Conservation (phyloP, 2,888 invertebrate species). For the Portevinia maculata region DNA sequence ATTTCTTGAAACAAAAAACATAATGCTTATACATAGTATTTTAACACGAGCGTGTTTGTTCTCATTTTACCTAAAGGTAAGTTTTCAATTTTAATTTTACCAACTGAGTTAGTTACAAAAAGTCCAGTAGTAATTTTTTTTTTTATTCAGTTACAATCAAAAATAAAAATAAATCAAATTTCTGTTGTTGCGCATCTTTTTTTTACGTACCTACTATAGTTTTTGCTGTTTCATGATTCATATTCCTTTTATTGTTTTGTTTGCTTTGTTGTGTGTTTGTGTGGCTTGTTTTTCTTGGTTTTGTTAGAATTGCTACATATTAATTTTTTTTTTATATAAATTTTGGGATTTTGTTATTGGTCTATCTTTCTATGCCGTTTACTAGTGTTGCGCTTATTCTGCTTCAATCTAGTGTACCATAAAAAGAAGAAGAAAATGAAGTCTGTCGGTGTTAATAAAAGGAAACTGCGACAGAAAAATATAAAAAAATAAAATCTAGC, state of each 20-base stretch:
- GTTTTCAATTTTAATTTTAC: constrained; percentile 61
- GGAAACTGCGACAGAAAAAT: constrained; percentile 10
- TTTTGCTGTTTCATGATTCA: constrained; percentile 51
- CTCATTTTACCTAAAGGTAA: constrained; percentile 67
- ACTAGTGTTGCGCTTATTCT: constrained; percentile 46
- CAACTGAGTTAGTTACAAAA: constrained; percentile 58
- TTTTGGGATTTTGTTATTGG: constrained; percentile 41
- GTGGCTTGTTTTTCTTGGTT: constrained; percentile 64
- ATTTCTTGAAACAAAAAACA: neutral
- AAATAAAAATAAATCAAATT: constrained; percentile 23
- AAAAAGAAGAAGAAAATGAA: constrained; percentile 22
- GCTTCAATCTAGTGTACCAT: constrained; percentile 49
- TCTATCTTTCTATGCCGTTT: constrained; percentile 36
- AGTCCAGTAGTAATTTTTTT: constrained; percentile 59
- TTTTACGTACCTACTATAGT: constrained; percentile 45
- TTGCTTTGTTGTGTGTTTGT: constrained; percentile 30
- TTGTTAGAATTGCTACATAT: constrained; percentile 37
- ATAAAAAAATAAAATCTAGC: constrained; percentile 17
- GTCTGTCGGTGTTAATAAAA: constrained; percentile 54
- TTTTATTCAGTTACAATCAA: constrained; percentile 31
- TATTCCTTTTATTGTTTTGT: constrained; percentile 37
- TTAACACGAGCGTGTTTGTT: constrained; percentile 53
- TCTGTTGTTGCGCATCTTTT: constrained; percentile 61
- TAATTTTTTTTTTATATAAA: constrained; percentile 27
- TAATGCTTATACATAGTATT: constrained; percentile 9